These are phyloP conservation scores for Brachycybe producta DNA, from an alignment of 2,888 invertebrate genomes.

Conservation along the genomic window DNA sequence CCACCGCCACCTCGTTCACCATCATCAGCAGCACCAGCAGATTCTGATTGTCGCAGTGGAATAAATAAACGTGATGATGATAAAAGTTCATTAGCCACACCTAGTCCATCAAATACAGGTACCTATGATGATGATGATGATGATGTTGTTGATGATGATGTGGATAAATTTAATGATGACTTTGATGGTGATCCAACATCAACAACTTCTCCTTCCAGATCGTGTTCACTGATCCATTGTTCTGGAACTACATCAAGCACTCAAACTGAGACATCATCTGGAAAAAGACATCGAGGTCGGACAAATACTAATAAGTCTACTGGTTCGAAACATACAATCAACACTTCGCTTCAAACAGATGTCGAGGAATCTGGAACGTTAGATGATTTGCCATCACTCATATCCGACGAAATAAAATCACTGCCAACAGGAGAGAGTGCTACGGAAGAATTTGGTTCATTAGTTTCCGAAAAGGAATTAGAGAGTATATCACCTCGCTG, in stretches of 20 bases:
- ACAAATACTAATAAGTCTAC: neutral
- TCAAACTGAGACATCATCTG: slow-evolving; percentile 11
- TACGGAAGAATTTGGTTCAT: neutral
- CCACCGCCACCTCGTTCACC: no score
- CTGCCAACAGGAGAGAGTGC: neutral
- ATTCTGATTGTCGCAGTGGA: no score
- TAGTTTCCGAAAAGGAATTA: no score
- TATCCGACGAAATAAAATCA: slow-evolving; percentile 13
- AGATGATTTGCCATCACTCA: slow-evolving; percentile 16
- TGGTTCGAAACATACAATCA: slow-evolving; percentile 1
- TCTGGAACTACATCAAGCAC: no score
- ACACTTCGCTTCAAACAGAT: slow-evolving; percentile 12
- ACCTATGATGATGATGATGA: neutral
- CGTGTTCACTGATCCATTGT: slow-evolving; percentile 3
- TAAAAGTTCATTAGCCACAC: neutral
- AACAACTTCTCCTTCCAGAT: neutral
- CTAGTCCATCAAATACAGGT: neutral
- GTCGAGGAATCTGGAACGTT: slow-evolving; percentile 11
- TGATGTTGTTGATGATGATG: slow-evolving; percentile 1
- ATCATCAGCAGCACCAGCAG: no score
- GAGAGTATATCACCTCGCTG: slow-evolving; percentile 4
- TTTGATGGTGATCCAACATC: neutral
- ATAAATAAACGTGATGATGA: no score
- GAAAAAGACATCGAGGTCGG: neutral
- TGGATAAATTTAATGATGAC: neutral